These are phyloP conservation scores for Pollenia angustigena DNA, from an alignment of 2,888 invertebrate genomes.

Conservation along the genomic window DNA sequence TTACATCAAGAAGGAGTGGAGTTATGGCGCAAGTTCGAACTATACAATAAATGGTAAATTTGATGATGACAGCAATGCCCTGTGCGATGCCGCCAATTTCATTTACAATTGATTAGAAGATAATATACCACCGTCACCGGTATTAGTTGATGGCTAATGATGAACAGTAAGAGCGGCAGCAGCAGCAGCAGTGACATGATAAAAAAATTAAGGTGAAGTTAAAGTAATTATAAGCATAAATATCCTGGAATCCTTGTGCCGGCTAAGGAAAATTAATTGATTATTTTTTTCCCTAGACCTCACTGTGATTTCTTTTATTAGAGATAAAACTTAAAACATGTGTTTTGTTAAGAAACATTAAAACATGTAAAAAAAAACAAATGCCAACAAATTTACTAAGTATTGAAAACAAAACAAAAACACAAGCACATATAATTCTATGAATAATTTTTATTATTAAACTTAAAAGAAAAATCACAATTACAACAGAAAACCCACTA, in stretches of 20 bases:
- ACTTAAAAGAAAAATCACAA: slow-evolving; percentile 35
- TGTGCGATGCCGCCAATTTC: slow-evolving; percentile 83
- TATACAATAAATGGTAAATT: slow-evolving; percentile 83
- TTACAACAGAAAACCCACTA: slow-evolving; percentile 42
- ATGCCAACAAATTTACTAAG: slow-evolving; percentile 74
- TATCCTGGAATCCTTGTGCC: slow-evolving; percentile 47
- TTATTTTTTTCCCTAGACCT: slow-evolving; percentile 1
- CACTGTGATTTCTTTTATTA: slow-evolving; percentile 50
- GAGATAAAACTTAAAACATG: slow-evolving; percentile 26
- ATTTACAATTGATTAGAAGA: slow-evolving; percentile 81
- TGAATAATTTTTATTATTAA: slow-evolving; percentile 58
- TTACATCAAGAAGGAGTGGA: slow-evolving; percentile 84
- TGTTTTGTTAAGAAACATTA: slow-evolving; percentile 57
- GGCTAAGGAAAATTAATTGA: neutral
- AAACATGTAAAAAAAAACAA: slow-evolving; percentile 62
- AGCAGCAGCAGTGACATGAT: neutral
- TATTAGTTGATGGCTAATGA: slow-evolving; percentile 67
- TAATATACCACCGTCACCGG: slow-evolving; percentile 62
- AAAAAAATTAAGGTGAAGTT: slow-evolving; percentile 54
- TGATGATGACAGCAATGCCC: slow-evolving; percentile 83
- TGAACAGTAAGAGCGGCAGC: slow-evolving; percentile 7
- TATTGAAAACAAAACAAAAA: slow-evolving; percentile 68
- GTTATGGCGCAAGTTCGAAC: slow-evolving; percentile 81
- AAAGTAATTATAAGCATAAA: slow-evolving; percentile 39
- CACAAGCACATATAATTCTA: slow-evolving; percentile 64